Percentiles rank a stretch among this genome's conserved stretches.
These are phyloP conservation scores for Marronus borbonicus DNA, from an alignment of 2,888 invertebrate genomes.

Conservation along the genomic window DNA sequence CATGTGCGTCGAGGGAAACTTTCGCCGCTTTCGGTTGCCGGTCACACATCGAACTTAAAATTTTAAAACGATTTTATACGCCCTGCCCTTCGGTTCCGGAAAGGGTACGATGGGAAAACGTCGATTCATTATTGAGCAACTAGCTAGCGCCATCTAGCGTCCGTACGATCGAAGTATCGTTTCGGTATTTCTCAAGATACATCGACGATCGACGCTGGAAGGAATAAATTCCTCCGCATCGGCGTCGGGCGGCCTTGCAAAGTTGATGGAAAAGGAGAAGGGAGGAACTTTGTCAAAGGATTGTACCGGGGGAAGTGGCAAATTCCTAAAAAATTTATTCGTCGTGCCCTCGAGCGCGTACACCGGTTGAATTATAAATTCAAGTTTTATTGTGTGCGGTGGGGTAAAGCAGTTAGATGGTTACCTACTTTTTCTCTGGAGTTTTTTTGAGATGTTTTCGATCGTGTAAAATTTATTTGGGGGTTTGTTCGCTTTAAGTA, in stretches of 20 bases:
- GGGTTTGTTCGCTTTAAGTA: too few species aligned
- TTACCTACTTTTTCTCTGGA: too few species aligned
- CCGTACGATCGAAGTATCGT: too few species aligned
- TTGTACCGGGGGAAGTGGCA: background rate
- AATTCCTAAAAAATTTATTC: background rate
- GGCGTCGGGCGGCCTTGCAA: background rate
- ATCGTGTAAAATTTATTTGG: too few species aligned
- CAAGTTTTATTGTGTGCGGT: background rate
- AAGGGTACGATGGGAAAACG: background rate
- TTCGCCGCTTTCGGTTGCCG: conserved; percentile 13
- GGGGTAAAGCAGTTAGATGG: too few species aligned
- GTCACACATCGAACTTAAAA: conserved; percentile 33
- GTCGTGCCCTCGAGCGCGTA: background rate
- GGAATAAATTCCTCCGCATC: conserved; percentile 11
- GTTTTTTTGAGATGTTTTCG: too few species aligned
- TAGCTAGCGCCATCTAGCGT: background rate
- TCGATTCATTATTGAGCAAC: conserved; percentile 5
- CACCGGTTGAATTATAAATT: conserved; percentile 9
- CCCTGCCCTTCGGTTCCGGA: background rate
- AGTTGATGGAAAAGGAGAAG: too few species aligned
- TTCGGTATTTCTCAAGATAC: too few species aligned
- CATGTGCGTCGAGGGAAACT: conserved; percentile 1
- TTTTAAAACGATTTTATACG: conserved; percentile 29
- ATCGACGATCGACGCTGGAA: background rate
- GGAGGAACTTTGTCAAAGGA: background rate